Percentiles rank a stretch among this genome's conserved stretches.
phyloP scores from a whole-genome alignment of 1,140 invertebrate genomes.

The Ostrea edulis region DNA sequence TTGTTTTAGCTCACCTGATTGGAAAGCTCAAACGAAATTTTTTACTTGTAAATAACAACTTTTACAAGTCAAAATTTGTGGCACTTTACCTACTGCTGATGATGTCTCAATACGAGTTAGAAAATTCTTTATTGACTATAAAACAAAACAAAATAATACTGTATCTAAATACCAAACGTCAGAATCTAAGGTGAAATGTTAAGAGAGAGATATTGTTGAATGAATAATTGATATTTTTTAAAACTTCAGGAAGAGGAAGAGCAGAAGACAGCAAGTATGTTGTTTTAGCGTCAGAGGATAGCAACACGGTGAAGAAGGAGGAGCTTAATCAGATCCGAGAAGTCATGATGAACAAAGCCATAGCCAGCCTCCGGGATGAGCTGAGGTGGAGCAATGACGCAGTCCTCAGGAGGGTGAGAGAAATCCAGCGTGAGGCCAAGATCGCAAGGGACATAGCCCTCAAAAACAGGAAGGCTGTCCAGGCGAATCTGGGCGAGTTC shows the following conservation, averaged over 20 bases:
- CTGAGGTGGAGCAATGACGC: conserved; percentile 25
- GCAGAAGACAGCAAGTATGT: conserved; percentile 66
- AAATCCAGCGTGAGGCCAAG: conserved; percentile 63
- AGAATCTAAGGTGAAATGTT: no score
- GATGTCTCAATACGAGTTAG: no score
- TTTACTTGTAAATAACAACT: no score
- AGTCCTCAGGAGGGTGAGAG: conserved; percentile 47
- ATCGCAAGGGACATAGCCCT: conserved; percentile 51
- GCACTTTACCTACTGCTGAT: no score
- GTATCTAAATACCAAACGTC: no score
- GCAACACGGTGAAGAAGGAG: conserved; percentile 65
- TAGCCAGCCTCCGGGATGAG: conserved; percentile 55
- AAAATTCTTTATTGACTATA: no score
- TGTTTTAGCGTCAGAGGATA: conserved; percentile 60
- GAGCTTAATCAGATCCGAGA: conserved; percentile 69
- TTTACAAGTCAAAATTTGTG: no score
- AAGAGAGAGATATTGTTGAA: no score
- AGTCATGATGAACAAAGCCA: conserved; percentile 69
- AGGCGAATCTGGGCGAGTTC: conserved; percentile 59
- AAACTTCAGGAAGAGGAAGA: conserved; percentile 67
- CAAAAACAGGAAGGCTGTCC: conserved; percentile 38
- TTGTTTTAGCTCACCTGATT: no score
- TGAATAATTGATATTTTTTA: no score
- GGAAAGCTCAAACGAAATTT: no score
- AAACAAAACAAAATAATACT: no score